Percentiles rank a stretch among this genome's conserved stretches.
Evolutionary conservation across 2,797 vertebrate genomes (phyloP).

Genomic region (Perdix hodgsoniae): DNA sequence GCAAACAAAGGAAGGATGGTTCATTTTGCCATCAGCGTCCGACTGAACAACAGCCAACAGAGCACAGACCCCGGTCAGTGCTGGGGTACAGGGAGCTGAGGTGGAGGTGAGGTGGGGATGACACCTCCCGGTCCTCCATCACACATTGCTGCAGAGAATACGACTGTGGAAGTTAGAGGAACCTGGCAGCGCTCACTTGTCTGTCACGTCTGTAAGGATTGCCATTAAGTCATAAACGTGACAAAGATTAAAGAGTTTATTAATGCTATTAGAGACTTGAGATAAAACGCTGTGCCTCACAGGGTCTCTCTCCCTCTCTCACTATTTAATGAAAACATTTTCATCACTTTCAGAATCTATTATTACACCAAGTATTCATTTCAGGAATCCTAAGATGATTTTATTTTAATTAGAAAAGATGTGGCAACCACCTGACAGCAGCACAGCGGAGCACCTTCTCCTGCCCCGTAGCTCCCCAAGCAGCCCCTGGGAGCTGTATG

Average conservation of each 20-base stretch:
- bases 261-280: conserved; percentile 82
- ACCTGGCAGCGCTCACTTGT: conserved; percentile 70
- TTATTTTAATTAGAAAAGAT: conserved; percentile 82
- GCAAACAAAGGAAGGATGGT: conserved; percentile 73
- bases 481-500: neutral
- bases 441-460: conserved; percentile 60
- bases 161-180: conserved; percentile 63
- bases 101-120: too few species aligned
- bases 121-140: neutral
- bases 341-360: conserved; percentile 82
- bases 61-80: neutral
- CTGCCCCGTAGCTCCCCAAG: neutral
- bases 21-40: conserved; percentile 71
- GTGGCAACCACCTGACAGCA: conserved; percentile 72
- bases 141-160: neutral
- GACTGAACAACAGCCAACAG: neutral
- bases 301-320: conserved; percentile 75
- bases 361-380: conserved; percentile 78
- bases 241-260: conserved; percentile 84
- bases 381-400: conserved; percentile 77
- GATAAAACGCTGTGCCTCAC: conserved; percentile 82
- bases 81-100: too few species aligned
- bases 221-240: conserved; percentile 82
- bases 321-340: conserved; percentile 83
- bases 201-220: conserved; percentile 78